Evolutionary conservation across 2,113 vertebrate genomes (phyloP).

Genomic region (Chrysochloris asiatica): DNA sequence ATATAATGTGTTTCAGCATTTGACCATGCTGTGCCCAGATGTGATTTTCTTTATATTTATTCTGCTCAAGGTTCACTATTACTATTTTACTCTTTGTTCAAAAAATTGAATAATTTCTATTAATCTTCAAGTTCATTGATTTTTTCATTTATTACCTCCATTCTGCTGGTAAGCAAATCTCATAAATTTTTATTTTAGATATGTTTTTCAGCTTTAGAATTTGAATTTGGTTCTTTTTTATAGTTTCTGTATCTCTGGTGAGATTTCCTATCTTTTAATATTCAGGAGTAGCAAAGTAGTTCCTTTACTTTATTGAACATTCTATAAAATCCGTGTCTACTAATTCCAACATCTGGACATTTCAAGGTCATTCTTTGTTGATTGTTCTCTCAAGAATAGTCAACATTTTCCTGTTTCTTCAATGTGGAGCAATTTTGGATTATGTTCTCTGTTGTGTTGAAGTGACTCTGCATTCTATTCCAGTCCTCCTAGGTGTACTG

Average conservation of each 20-base stretch:
- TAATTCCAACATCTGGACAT: not conserved
- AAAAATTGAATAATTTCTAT: slow-evolving; percentile 7
- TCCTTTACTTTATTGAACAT: not conserved
- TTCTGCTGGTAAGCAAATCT: not conserved
- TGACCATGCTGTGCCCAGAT: not conserved
- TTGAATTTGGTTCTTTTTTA: not conserved
- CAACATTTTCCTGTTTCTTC: not conserved
- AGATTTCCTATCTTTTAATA: not conserved
- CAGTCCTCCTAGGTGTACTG: not conserved
- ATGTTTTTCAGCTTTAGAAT: not conserved
- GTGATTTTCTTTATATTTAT: not conserved
- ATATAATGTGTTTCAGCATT: too few relatives aligned
- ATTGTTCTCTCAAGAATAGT: not conserved
- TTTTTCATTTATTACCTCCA: not conserved
- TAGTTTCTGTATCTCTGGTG: not conserved
- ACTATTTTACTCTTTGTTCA: not conserved
- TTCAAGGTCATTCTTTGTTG: too few relatives aligned
- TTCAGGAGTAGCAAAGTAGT: not conserved
- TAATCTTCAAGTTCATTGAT: not conserved
- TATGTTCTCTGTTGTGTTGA: not conserved
- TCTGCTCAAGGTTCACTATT: not conserved
- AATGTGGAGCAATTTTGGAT: not conserved
- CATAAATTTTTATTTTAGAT: not conserved
- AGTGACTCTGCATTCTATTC: not conserved
- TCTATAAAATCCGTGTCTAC: not conserved